A percentile compares a stretch with the other conserved stretches of the same genome.
These are phyloP conservation scores for Eptatretus burgeri DNA, from an alignment of 2,113 vertebrate species.

Conservation along the genomic window DNA sequence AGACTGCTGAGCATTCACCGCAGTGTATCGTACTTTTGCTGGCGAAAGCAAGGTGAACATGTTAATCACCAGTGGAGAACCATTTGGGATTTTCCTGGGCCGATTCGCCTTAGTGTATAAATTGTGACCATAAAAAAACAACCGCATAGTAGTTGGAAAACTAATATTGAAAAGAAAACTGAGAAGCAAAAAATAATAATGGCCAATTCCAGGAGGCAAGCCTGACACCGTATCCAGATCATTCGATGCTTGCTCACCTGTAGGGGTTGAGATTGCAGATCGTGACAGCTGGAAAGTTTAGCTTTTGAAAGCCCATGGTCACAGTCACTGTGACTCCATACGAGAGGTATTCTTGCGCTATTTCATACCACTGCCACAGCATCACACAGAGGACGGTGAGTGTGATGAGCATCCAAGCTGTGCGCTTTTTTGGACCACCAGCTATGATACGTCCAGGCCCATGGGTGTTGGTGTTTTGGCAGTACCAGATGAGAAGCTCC, in stretches of 20 bases:
- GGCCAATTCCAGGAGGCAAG: background rate
- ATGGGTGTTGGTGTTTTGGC: conserved; percentile 36
- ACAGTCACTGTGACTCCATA: conserved; percentile 25
- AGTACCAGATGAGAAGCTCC: conserved; percentile 40
- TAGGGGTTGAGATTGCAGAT: conserved; percentile 33
- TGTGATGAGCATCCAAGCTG: conserved; percentile 27
- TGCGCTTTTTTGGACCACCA: conserved; percentile 35
- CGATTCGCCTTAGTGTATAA: background rate
- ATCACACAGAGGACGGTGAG: conserved; percentile 26
- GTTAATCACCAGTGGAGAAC: too few relatives aligned
- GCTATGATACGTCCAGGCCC: conserved; percentile 35
- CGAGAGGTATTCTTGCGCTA: conserved; percentile 30
- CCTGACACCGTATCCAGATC: background rate
- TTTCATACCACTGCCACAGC: conserved; percentile 32
- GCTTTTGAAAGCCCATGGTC: conserved; percentile 28
- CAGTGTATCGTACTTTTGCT: too few relatives aligned
- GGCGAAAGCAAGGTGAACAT: too few relatives aligned
- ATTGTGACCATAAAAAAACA: background rate
- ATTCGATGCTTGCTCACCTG: conserved; percentile 17
- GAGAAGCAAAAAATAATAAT: background rate
- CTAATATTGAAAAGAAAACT: background rate
- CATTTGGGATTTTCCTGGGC: too few relatives aligned
- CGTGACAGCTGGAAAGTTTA: conserved; percentile 31
- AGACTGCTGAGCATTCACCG: too few relatives aligned
- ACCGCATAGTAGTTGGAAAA: background rate